Conservation (phyloP, 2,888 invertebrate species). For the Ormyrus pomaceus region DNA sequence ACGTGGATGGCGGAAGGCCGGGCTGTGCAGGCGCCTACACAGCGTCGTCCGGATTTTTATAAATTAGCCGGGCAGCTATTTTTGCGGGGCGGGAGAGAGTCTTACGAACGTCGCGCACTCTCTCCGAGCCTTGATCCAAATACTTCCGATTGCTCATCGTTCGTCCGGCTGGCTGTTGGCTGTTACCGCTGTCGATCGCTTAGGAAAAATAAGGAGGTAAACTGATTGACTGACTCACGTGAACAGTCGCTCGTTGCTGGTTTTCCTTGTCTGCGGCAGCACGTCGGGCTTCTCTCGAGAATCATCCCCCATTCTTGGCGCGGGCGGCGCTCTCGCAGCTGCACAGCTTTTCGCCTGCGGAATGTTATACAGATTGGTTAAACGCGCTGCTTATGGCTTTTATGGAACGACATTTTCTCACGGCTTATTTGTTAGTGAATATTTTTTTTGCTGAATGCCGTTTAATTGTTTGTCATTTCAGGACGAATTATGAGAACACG, state of each 20-base stretch:
- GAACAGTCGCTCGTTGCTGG: constrained; percentile 30
- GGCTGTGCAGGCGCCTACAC: background rate
- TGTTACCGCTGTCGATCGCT: constrained; percentile 3
- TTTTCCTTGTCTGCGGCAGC: constrained; percentile 44
- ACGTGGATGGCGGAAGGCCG: constrained; percentile 48
- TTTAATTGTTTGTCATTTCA: too few relatives aligned
- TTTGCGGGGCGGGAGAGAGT: constrained; percentile 25
- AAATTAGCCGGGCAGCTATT: constrained; percentile 41
- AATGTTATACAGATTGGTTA: too few relatives aligned
- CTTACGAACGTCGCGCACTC: constrained; percentile 10
- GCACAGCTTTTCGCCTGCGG: constrained; percentile 35
- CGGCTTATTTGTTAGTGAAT: too few relatives aligned
- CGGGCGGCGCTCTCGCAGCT: background rate
- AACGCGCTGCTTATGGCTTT: too few relatives aligned
- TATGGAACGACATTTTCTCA: too few relatives aligned
- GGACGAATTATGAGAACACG: too few relatives aligned
- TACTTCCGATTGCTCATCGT: constrained; percentile 55
- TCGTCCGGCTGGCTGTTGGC: background rate
- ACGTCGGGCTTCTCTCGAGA: constrained; percentile 39
- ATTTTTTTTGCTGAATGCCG: too few relatives aligned
- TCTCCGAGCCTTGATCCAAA: constrained; percentile 55
- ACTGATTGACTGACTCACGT: constrained; percentile 51
- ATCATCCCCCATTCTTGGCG: constrained; percentile 19
- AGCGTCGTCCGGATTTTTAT: background rate
- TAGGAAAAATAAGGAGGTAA: constrained; percentile 52